Conservation (phyloP, 2,888 invertebrate genomes). For the Eurytoma californica region DNA sequence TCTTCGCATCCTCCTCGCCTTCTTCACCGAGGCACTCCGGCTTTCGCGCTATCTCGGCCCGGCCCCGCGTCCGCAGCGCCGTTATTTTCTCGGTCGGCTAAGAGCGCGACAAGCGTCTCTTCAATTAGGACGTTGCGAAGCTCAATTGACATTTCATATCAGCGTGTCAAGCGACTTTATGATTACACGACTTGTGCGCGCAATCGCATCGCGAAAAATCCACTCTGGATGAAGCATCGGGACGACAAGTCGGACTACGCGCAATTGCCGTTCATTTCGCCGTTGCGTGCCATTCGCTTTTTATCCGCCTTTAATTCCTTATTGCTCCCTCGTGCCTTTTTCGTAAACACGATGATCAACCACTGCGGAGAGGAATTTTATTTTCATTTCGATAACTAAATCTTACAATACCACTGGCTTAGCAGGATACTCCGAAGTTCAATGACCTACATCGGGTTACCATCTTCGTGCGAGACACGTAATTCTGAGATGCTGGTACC, state of each 20-base stretch:
- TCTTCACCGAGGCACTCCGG: background rate
- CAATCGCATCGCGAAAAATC: constrained; percentile 11
- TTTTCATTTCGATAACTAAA: no score
- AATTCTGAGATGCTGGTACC: background rate
- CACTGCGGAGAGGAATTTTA: no score
- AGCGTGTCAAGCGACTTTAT: constrained; percentile 30
- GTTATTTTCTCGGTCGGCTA: constrained; percentile 3
- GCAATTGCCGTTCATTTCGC: no score
- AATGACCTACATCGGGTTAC: background rate
- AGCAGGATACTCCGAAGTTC: background rate
- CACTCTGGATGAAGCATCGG: no score
- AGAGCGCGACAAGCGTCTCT: constrained; percentile 11
- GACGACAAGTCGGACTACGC: no score
- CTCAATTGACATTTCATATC: constrained; percentile 35
- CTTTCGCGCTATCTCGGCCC: background rate
- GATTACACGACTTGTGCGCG: constrained; percentile 11
- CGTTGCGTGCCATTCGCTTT: no score
- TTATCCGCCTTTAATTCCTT: no score
- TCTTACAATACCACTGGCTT: no score
- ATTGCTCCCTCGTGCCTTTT: no score
- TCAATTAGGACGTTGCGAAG: constrained; percentile 31
- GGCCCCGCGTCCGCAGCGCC: background rate
- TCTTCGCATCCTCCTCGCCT: background rate
- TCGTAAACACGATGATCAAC: no score
- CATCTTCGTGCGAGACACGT: background rate